These are phyloP conservation scores for Ochotona princeps DNA, from an alignment of 2,113 vertebrate species.

Conservation along the genomic window DNA sequence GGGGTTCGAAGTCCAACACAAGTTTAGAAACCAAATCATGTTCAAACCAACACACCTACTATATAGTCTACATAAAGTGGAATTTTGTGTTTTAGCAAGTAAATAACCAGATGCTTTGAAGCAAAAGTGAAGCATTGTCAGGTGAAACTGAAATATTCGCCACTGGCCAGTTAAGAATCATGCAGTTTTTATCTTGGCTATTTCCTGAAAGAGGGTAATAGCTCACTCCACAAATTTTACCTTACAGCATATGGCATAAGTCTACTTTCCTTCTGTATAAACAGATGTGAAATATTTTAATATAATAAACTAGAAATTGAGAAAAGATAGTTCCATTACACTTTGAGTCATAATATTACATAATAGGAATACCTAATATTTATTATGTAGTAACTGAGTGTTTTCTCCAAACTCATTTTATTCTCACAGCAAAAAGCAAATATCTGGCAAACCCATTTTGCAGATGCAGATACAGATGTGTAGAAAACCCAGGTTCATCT, in stretches of 20 bases:
- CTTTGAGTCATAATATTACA: not conserved
- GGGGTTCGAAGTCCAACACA: too few relatives aligned
- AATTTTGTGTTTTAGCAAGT: not conserved
- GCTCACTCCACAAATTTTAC: not conserved
- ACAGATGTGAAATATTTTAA: not conserved
- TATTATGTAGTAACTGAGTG: not conserved
- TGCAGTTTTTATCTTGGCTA: not conserved
- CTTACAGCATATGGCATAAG: not conserved
- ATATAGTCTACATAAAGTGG: not conserved
- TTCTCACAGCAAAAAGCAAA: conserved; percentile 10
- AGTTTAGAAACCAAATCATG: too few relatives aligned
- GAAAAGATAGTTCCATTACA: not conserved
- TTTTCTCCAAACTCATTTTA: conserved; percentile 1
- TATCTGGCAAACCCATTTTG: not conserved
- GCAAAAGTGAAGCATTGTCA: not conserved
- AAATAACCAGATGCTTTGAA: conserved; percentile 33
- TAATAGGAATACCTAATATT: not conserved
- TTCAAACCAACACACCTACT: too few relatives aligned
- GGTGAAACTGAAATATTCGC: conserved; percentile 1
- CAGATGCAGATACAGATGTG: not conserved
- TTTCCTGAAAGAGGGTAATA: not conserved
- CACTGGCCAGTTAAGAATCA: not conserved
- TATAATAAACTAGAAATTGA: not conserved
- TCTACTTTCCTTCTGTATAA: conserved; percentile 21
- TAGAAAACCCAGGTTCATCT: not conserved